Conservation (phyloP, 2,888 invertebrate species). For the Beris morrisii region DNA sequence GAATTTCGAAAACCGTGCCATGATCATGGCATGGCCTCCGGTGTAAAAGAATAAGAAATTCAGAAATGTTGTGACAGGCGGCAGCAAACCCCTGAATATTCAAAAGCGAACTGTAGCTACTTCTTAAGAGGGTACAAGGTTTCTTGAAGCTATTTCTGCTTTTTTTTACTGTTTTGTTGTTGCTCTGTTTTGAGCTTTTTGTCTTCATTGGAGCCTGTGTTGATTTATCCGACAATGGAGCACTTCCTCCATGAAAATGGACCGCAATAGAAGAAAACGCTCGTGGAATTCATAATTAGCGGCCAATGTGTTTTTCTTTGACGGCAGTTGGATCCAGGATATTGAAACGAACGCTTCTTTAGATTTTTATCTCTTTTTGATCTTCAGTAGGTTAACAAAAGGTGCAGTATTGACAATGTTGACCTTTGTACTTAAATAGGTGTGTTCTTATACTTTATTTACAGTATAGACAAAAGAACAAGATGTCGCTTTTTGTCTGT, state of each 20-base stretch:
- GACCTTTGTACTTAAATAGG: too few relatives aligned
- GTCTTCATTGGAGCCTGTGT: neutral
- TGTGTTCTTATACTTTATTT: too few relatives aligned
- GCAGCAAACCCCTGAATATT: constrained; percentile 9
- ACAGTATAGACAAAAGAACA: too few relatives aligned
- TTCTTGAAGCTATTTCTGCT: neutral
- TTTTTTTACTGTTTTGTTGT: neutral
- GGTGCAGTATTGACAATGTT: too few relatives aligned
- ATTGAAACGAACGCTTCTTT: too few relatives aligned
- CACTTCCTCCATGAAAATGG: constrained; percentile 32
- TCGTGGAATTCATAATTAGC: constrained; percentile 35
- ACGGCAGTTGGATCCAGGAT: too few relatives aligned
- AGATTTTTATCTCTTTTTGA: too few relatives aligned
- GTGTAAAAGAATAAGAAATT: neutral
- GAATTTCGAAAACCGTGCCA: neutral
- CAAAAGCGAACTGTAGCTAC: constrained; percentile 13
- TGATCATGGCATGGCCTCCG: constrained; percentile 1
- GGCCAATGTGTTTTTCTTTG: neutral
- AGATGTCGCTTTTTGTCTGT: too few relatives aligned
- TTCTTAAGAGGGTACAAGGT: neutral
- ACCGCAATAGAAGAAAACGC: constrained; percentile 30
- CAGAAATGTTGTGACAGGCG: constrained; percentile 27
- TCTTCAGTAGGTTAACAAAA: too few relatives aligned
- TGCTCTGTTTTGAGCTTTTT: neutral
- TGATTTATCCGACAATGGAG: constrained; percentile 24